Evolutionary conservation across 2,113 vertebrate genomes (phyloP), one percentile per base, ranked within the genome.

Genomic region (Muntiacus muntjak): DNA sequence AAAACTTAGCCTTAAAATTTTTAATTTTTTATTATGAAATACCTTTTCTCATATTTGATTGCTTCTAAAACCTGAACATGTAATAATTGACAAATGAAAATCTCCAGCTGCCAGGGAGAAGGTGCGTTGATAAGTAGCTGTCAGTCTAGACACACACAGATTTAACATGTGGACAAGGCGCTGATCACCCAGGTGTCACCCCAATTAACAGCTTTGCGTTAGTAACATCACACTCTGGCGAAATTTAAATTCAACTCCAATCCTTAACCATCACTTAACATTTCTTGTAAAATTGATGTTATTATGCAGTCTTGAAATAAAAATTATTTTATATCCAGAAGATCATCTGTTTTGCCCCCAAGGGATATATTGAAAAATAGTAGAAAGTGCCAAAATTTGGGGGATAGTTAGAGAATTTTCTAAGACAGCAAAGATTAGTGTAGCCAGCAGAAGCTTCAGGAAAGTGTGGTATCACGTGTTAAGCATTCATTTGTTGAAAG

Each of bases 171-270:
- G 5, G 57, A 57, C n/a, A 78, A 87, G 40, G n/a, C 85, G 30
- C 47, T 67, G 47, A 88, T 87, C n/a, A 33, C 30, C 10, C 54
- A n/a, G 11, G 25, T 50, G 30, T 26, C 82, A 91, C 19, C 3
- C 57, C 15, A 64, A 5, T 94, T 87, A 90, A 89, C 23, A 95
- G 4, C 10, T 47, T 26, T 58, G 14, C 7, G 6, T 74, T 76
- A 64, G 58, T 92, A 92, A 60, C 62, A 81, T 67, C 28, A 55
- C 9, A 76, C 12, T 93, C 30, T 78, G 40, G 26, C 88, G n/a
- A 92, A 94, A 55, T 81, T 96, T 60, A 90, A 84, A 62, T 58
- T 76, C 78, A 96, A 79, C 5, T 52, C 33, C 58, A 93, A 87
- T 74, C 45, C 86, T 28, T 45, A 85, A 26, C 40, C 43, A n/a